phyloP scores from a whole-genome alignment of 2,888 invertebrate genomes.

The Germaria angustata region DNA sequence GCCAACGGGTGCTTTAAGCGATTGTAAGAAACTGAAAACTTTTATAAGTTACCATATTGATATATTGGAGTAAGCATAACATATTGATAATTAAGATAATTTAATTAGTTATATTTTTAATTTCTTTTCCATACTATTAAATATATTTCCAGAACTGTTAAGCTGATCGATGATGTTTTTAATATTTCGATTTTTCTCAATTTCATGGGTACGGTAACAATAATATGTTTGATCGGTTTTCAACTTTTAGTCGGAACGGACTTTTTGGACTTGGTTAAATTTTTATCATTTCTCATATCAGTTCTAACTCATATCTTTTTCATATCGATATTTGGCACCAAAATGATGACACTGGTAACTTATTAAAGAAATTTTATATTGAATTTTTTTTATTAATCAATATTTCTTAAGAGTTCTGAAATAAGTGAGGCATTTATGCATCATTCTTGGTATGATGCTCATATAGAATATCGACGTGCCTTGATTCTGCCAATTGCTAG shows the following conservation, averaged over 20 bases:
- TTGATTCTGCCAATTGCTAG: constrained; percentile 66
- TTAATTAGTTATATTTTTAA: not conserved
- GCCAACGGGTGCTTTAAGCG: constrained; percentile 63
- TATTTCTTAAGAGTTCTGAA: constrained; percentile 59
- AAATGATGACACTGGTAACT: constrained; percentile 67
- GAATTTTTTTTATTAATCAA: not conserved
- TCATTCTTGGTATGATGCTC: constrained; percentile 69
- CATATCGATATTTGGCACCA: constrained; percentile 68
- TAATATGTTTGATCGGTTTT: constrained; percentile 69
- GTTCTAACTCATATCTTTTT: constrained; percentile 67
- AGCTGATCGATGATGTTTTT: constrained; percentile 65
- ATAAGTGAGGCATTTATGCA: constrained; percentile 68
- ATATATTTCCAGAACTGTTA: constrained; percentile 50
- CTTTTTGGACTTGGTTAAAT: constrained; percentile 66
- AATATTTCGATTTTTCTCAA: constrained; percentile 67
- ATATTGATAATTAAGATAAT: no score
- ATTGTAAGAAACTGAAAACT: constrained; percentile 53
- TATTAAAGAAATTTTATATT: not conserved
- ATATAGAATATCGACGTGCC: constrained; percentile 67
- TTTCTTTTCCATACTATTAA: no score
- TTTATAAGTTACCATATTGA: constrained; percentile 66
- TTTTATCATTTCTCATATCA: constrained; percentile 67
- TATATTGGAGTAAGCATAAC: constrained; percentile 64
- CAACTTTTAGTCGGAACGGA: constrained; percentile 68
- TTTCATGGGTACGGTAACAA: constrained; percentile 63